Conservation (phyloP, 2,113 vertebrate species). For the Tyrannus savana region DNA sequence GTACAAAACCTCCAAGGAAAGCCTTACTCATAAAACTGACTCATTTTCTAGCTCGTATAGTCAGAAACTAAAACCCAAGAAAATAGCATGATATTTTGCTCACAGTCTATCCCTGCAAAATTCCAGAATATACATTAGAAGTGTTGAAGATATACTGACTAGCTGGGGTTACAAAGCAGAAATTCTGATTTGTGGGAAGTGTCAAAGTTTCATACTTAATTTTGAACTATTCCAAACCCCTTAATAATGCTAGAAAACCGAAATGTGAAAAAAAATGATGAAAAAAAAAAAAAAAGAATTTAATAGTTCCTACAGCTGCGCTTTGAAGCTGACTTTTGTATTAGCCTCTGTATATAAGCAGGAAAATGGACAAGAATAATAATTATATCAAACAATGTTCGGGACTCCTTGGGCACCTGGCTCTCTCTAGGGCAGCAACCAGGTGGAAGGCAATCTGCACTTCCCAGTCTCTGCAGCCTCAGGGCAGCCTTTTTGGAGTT, state of each 20-base stretch:
- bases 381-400: background rate
- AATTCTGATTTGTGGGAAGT: background rate
- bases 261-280: background rate
- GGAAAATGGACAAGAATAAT: background rate
- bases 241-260: background rate
- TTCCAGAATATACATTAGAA: background rate
- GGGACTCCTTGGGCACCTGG: background rate
- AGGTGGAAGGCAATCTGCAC: background rate
- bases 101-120: background rate
- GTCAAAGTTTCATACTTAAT: background rate
- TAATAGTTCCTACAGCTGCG: background rate
- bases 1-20: background rate
- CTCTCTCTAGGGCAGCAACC: background rate
- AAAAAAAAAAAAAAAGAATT: background rate
- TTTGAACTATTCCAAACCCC: background rate
- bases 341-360: background rate
- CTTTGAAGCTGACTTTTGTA: background rate
- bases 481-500: background rate
- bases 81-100: background rate
- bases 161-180: background rate
- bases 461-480: background rate
- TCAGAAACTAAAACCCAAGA: background rate
- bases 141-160: background rate
- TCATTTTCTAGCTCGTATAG: background rate
- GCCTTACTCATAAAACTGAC: background rate